Conservation (phyloP, 2,888 invertebrate genomes). For the Sipha maydis region DNA sequence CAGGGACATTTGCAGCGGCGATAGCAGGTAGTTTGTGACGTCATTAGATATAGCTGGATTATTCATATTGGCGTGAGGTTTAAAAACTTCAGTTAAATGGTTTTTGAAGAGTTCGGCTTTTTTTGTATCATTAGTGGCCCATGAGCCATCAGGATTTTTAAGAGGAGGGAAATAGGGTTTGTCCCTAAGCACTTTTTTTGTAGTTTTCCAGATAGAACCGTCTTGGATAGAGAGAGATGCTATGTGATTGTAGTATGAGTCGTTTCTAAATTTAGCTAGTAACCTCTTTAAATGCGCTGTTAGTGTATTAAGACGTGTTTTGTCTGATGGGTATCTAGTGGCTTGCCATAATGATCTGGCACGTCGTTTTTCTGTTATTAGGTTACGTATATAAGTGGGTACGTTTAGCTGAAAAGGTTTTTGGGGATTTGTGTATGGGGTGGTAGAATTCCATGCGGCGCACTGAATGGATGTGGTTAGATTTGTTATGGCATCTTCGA, state of each 20-base stretch:
- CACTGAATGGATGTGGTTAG: not conserved
- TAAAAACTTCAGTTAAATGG: not conserved
- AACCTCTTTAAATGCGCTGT: not conserved
- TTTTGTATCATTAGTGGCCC: no score
- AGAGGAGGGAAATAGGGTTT: not conserved
- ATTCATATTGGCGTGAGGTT: not conserved
- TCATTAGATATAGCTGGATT: not conserved
- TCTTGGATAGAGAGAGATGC: conserved; percentile 5
- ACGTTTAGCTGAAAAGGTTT: not conserved
- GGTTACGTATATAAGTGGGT: not conserved
- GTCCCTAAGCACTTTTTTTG: conserved; percentile 1
- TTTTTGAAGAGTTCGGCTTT: not conserved
- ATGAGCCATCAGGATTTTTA: not conserved
- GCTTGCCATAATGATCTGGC: no score
- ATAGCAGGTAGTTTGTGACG: not conserved
- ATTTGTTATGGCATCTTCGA: not conserved
- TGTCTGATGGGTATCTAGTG: not conserved
- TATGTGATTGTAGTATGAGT: not conserved
- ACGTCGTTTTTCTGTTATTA: not conserved
- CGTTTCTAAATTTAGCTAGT: not conserved
- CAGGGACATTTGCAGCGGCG: not conserved
- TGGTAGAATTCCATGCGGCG: not conserved
- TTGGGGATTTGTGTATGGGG: not conserved
- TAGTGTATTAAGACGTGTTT: not conserved
- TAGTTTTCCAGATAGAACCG: not conserved